Base-by-base conservation (phyloP, 2,113 vertebrate species). In the Aplodontia rufa region DNA sequence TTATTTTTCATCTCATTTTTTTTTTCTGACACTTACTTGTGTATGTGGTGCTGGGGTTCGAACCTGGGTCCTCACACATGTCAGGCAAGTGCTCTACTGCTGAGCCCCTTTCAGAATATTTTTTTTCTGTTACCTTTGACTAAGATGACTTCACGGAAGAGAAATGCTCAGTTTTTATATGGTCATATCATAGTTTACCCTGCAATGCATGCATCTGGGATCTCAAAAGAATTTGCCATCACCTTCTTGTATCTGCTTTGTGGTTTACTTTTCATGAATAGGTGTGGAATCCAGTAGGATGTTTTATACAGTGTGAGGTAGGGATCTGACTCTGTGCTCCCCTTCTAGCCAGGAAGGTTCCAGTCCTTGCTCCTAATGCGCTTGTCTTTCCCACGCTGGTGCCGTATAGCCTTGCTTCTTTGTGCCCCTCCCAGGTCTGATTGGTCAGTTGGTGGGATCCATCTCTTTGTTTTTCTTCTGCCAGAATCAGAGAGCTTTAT, bases 101-200 rank as follows among this genome's bases (percentile, higher is more conserved):
- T n/a, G n/a, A n/a, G n/a, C n/a, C n/a, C n/a, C n/a, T n/a, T n/a
- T n/a, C n/a, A n/a, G n/a, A n/a, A n/a, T n/a, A n/a, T n/a, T n/a
- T n/a, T n/a, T n/a, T 91, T 83, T 62, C 87, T 91, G 60, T 32
- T 55, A 62, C 62, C 13, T 75, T 76, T 87, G 51, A 62, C 72
- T 55, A 22, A 78, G 69, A 78, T 0, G 1, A 1, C 16, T 51
- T 91, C 69, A 78, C n/a, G 30, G 58, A 45, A 49, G 11, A 94
- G 58, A 79, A 22, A 71, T 49, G 30, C 55, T 91, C n/a, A 69
- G 60, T 45, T 55, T 71, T 71, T 40, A 32, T 22, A 30, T 32
- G 17, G 35, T 58, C 32, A 45, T 47, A 47, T 55, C 62, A 78
- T 16, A 49, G 28, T 71, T 78, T 71, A 17, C 17, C 24, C 51